Evolutionary conservation across 2,113 vertebrate genomes (phyloP).

Genomic region (Percina caprodes): DNA sequence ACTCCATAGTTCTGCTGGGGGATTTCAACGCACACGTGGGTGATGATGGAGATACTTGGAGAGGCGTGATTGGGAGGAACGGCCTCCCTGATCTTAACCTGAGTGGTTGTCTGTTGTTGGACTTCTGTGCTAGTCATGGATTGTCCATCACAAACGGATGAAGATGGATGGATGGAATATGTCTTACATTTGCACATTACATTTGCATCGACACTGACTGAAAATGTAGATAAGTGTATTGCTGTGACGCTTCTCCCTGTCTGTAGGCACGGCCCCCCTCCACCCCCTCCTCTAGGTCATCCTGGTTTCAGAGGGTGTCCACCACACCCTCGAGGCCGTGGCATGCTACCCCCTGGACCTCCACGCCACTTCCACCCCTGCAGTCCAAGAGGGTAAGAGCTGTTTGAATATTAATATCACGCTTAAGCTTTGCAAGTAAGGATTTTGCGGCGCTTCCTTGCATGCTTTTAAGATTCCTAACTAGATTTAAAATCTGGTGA

Average conservation of each 20-base stretch:
- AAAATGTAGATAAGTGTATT: background rate
- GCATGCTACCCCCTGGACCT: constrained; percentile 73
- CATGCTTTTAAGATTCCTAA: constrained; percentile 1
- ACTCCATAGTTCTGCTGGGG: too few relatives aligned
- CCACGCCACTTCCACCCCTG: constrained; percentile 75
- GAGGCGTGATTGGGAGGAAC: too few relatives aligned
- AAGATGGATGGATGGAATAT: too few relatives aligned
- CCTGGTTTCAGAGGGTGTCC: constrained; percentile 77
- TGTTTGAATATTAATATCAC: constrained; percentile 37
- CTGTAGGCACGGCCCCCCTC: constrained; percentile 75
- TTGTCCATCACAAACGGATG: too few relatives aligned
- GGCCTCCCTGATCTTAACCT: too few relatives aligned
- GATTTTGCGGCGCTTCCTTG: constrained; percentile 34
- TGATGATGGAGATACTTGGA: too few relatives aligned
- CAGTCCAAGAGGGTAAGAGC: constrained; percentile 83
- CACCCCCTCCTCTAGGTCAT: constrained; percentile 73
- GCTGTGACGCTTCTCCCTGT: background rate
- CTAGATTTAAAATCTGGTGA: constrained; percentile 14
- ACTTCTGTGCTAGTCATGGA: too few relatives aligned
- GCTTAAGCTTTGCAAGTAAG: constrained; percentile 35
- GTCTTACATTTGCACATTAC: too few relatives aligned
- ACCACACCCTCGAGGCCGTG: constrained; percentile 72
- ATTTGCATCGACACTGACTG: background rate
- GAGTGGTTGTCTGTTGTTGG: too few relatives aligned
- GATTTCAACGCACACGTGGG: too few relatives aligned